phyloP scores from a whole-genome alignment of 2,888 invertebrate genomes.

The Boloria selene region DNA sequence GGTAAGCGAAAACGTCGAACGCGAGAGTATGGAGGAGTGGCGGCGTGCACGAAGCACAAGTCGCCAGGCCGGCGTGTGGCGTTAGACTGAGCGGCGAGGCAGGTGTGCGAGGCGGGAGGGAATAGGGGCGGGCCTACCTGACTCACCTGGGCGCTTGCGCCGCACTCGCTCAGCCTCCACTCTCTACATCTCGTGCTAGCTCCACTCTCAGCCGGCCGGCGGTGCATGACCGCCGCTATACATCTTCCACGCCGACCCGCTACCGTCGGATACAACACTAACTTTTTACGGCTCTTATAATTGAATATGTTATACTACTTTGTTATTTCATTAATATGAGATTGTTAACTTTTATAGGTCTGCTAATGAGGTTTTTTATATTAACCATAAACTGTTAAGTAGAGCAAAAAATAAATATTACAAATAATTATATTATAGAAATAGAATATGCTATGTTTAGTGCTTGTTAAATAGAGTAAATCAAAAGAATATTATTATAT shows the following conservation, averaged over 20 bases:
- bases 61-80: slow-evolving; percentile 66
- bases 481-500: not conserved
- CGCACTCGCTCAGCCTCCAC: slow-evolving; percentile 67
- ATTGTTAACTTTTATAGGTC: not conserved
- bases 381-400: no score
- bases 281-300: slow-evolving; percentile 37
- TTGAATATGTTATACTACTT: slow-evolving; percentile 28
- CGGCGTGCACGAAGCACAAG: slow-evolving; percentile 80
- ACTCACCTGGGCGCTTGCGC: slow-evolving; percentile 81
- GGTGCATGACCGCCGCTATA: slow-evolving; percentile 37
- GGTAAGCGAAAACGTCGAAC: slow-evolving; percentile 77
- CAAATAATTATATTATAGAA: no score
- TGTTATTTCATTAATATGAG: slow-evolving; percentile 9
- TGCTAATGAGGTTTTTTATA: no score
- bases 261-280: slow-evolving; percentile 31
- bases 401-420: no score
- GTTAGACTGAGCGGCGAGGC: slow-evolving; percentile 62
- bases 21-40: slow-evolving; percentile 79
- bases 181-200: slow-evolving; percentile 49
- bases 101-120: slow-evolving; percentile 73
- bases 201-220: slow-evolving; percentile 41
- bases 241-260: slow-evolving; percentile 16
- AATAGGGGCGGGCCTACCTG: slow-evolving; percentile 80
- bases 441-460: not conserved
- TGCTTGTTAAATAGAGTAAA: not conserved